A percentile compares a stretch with the other conserved stretches of the same genome.
Evolutionary conservation across 2,797 vertebrate species (phyloP).

Genomic region (Pteronotus mesoamericanus): DNA sequence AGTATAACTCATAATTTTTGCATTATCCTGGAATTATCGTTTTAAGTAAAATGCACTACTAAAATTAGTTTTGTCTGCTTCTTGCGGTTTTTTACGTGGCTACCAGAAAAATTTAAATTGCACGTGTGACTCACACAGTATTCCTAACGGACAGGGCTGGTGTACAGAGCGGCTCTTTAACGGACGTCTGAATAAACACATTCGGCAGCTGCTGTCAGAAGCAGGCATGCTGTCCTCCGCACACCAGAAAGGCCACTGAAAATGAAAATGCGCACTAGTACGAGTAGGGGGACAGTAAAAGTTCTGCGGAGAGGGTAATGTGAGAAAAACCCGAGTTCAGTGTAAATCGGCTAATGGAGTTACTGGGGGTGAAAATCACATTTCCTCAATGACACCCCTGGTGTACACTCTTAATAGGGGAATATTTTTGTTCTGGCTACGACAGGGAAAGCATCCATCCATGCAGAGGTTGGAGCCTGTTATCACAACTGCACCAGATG

Average conservation of each 20-base stretch:
- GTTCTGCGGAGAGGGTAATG: neutral
- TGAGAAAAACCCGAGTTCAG: neutral
- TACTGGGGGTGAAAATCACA: conserved; percentile 54
- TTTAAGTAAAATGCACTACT: neutral
- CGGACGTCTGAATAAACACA: neutral
- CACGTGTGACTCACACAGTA: neutral
- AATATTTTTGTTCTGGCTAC: conserved; percentile 57
- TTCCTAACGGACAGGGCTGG: neutral
- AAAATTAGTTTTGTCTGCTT: neutral
- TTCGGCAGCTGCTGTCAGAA: neutral
- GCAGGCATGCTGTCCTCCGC: no score
- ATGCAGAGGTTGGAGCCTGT: conserved; percentile 33
- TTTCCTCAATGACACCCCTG: conserved; percentile 69
- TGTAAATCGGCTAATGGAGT: conserved; percentile 54
- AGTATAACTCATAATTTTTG: neutral
- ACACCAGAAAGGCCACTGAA: neutral
- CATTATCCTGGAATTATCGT: neutral
- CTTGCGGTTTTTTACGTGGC: neutral
- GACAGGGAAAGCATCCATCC: conserved; percentile 49
- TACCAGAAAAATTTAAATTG: neutral
- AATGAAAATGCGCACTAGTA: neutral
- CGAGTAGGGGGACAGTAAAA: neutral
- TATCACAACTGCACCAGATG: neutral
- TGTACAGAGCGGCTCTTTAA: neutral
- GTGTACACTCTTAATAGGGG: conserved; percentile 43